These are phyloP conservation scores for Poecilia latipinna DNA, from an alignment of 2,113 vertebrate species.

Conservation along the genomic window DNA sequence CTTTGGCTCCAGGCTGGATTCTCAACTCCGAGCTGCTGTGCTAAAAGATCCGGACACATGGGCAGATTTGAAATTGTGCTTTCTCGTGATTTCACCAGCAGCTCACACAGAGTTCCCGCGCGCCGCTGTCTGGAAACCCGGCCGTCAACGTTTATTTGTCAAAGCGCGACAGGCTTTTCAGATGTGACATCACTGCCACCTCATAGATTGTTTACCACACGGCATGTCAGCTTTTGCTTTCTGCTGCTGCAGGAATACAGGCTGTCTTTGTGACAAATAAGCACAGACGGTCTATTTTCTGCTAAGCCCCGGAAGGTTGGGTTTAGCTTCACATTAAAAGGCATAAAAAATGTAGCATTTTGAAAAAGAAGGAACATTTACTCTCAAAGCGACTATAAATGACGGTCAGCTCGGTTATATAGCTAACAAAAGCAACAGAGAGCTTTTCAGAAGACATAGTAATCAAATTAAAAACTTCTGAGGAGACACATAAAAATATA, in stretches of 20 bases:
- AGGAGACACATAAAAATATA: too few relatives aligned
- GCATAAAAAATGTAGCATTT: not conserved
- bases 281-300: not conserved
- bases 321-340: not conserved
- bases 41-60: not conserved
- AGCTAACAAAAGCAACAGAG: too few relatives aligned
- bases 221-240: not conserved
- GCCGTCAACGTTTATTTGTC: conserved; percentile 5
- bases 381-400: not conserved
- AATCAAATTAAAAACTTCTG: too few relatives aligned
- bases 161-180: not conserved
- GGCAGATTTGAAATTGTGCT: conserved; percentile 29
- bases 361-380: not conserved
- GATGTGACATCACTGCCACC: not conserved
- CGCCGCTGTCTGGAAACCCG: not conserved
- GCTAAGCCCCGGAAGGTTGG: too few relatives aligned
- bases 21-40: not conserved
- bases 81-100: conserved; percentile 13
- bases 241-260: not conserved
- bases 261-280: not conserved
- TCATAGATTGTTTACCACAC: not conserved
- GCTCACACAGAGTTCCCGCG: not conserved
- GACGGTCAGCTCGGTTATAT: not conserved
- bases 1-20: not conserved
- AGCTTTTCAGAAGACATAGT: too few relatives aligned